Conservation (phyloP, 2,888 invertebrate species). For the Philopedon plagiatum region DNA sequence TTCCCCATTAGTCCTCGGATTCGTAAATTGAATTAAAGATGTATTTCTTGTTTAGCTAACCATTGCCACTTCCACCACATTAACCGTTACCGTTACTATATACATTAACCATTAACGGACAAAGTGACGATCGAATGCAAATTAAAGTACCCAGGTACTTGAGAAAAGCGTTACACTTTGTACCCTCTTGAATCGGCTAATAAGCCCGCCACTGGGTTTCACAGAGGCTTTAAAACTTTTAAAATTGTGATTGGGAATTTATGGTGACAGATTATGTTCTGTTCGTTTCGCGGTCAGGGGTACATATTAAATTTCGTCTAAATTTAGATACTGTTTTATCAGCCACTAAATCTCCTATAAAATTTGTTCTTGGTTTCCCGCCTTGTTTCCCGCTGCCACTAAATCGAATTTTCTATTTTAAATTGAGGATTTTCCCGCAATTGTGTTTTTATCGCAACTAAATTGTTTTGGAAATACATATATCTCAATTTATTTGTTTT, state of each 20-base stretch:
- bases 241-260: slow-evolving; percentile 57
- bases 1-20: too few relatives aligned
- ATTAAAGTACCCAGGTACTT: too few relatives aligned
- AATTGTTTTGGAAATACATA: slow-evolving; percentile 17
- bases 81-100: too few relatives aligned
- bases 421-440: slow-evolving; percentile 13
- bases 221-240: slow-evolving; percentile 54
- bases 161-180: too few relatives aligned
- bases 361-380: slow-evolving; percentile 29
- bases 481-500: slow-evolving; percentile 16
- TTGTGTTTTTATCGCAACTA: slow-evolving; percentile 19
- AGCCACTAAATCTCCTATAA: slow-evolving; percentile 40
- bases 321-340: slow-evolving; percentile 44
- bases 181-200: neutral
- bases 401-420: slow-evolving; percentile 26
- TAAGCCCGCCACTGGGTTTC: slow-evolving; percentile 8
- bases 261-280: slow-evolving; percentile 52
- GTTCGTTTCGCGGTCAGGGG: slow-evolving; percentile 42
- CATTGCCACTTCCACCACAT: too few relatives aligned
- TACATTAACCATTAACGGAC: too few relatives aligned
- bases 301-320: slow-evolving; percentile 48
- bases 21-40: too few relatives aligned
- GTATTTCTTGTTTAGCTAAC: too few relatives aligned
- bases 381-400: slow-evolving; percentile 10
- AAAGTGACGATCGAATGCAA: too few relatives aligned